phyloP scores from a whole-genome alignment of 64 coral and sea anemone species.

The Dendrophyllia cribrosa region DNA sequence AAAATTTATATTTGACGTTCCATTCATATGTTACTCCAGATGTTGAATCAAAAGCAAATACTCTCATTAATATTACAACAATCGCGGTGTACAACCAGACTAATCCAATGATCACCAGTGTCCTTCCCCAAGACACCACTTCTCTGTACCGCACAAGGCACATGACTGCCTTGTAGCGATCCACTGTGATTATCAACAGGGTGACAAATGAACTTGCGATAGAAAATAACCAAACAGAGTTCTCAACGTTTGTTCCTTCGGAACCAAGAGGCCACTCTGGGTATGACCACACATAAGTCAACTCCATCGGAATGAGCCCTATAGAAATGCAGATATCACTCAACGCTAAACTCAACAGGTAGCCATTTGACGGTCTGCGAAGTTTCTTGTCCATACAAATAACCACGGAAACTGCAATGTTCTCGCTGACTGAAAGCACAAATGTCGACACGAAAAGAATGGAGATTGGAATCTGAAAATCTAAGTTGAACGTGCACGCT shows the following conservation, averaged over 20 bases:
- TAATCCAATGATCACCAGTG: background rate
- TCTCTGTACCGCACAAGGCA: conserved; percentile 31
- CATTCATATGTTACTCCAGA: conserved; percentile 29
- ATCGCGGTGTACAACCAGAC: conserved; percentile 8
- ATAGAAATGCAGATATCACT: conserved; percentile 32
- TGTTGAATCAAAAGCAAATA: conserved; percentile 15
- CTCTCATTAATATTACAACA: conserved; percentile 16
- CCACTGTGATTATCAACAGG: conserved; percentile 27
- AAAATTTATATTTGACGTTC: conserved; percentile 41
- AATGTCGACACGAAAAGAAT: conserved; percentile 35
- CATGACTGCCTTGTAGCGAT: conserved; percentile 56
- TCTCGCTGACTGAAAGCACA: conserved; percentile 36
- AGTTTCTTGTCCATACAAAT: conserved; percentile 42
- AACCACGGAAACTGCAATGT: conserved; percentile 29
- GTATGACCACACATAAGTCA: conserved; percentile 34
- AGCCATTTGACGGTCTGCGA: conserved; percentile 43
- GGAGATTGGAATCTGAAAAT: conserved; percentile 19
- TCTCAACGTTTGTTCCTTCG: conserved; percentile 17
- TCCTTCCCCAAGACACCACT: conserved; percentile 44
- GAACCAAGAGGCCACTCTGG: conserved; percentile 45
- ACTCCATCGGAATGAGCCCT: conserved; percentile 33
- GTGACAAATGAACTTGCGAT: conserved; percentile 32
- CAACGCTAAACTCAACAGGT: conserved; percentile 32
- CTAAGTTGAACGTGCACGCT: conserved; percentile 2
- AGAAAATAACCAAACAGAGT: conserved; percentile 49